phyloP scores from a whole-genome alignment of 2,888 invertebrate genomes.

The Esperia sulphurella region DNA sequence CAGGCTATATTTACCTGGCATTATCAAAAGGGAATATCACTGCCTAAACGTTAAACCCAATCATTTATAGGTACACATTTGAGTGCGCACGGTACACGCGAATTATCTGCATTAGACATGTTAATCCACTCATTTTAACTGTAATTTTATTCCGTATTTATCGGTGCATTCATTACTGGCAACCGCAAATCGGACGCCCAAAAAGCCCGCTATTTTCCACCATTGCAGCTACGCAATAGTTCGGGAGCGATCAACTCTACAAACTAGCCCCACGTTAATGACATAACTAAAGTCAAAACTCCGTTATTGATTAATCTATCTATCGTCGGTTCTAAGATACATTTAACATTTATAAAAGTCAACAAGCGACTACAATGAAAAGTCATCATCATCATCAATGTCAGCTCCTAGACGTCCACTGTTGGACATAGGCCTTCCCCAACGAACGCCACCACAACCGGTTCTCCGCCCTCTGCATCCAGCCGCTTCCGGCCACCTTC shows the following conservation, averaged over 20 bases:
- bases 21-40: constrained; percentile 16
- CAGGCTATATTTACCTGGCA: too few species aligned
- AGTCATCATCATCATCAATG: too few species aligned
- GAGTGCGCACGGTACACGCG: constrained; percentile 64
- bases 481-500: too few species aligned
- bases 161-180: constrained; percentile 77
- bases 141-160: constrained; percentile 80
- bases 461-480: too few species aligned
- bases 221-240: constrained; percentile 25
- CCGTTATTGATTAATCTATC: neutral
- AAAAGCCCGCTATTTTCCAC: constrained; percentile 75
- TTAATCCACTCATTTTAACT: constrained; percentile 79
- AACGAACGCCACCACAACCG: too few species aligned
- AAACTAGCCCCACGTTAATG: constrained; percentile 4
- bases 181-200: constrained; percentile 76
- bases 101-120: constrained; percentile 79
- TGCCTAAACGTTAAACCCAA: constrained; percentile 46
- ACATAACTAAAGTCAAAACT: constrained; percentile 4
- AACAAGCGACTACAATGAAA: too few species aligned
- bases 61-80: constrained; percentile 61
- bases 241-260: neutral
- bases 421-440: too few species aligned
- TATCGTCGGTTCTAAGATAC: too few species aligned
- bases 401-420: too few species aligned
- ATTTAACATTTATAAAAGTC: too few species aligned